A percentile compares a stretch with the other conserved stretches of the same genome.
Conservation (phyloP, 2,888 invertebrate genomes). For the Oscheius sp. region DNA sequence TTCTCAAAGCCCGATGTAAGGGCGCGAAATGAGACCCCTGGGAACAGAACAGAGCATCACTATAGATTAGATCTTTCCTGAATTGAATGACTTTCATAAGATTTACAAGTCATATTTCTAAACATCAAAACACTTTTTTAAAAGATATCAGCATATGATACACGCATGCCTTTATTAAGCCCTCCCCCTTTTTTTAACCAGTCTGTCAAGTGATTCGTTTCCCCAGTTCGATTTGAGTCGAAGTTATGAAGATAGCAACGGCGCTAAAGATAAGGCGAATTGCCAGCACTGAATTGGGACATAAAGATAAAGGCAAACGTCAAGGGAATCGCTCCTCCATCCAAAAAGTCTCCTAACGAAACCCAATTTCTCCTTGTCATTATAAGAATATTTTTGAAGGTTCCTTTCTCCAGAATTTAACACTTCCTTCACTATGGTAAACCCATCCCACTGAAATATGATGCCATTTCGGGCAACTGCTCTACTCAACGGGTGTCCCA, state of each 20-base stretch:
- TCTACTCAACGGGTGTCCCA: no score
- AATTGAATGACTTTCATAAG: background rate
- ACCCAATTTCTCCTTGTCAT: background rate
- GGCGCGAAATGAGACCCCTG: conserved; percentile 19
- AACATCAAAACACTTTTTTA: no score
- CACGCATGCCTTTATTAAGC: no score
- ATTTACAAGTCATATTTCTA: no score
- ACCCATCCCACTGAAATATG: conserved; percentile 6
- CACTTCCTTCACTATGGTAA: background rate
- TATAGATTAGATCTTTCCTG: conserved; percentile 1
- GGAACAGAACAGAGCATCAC: background rate
- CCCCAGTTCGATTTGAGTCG: conserved; percentile 23
- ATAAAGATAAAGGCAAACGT: conserved; percentile 30
- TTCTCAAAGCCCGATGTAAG: background rate
- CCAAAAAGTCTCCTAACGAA: background rate
- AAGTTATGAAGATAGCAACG: conserved; percentile 5
- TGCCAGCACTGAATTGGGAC: conserved; percentile 36
- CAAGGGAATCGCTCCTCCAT: background rate
- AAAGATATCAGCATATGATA: no score
- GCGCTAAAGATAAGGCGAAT: conserved; percentile 1
- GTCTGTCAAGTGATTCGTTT: background rate
- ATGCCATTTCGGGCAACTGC: conserved; percentile 1
- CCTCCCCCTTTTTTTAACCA: no score
- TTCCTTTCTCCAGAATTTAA: background rate
- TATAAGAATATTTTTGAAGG: background rate